Evolutionary conservation across 2,888 invertebrate genomes (phyloP).

Genomic region (Heliconius aoede): DNA sequence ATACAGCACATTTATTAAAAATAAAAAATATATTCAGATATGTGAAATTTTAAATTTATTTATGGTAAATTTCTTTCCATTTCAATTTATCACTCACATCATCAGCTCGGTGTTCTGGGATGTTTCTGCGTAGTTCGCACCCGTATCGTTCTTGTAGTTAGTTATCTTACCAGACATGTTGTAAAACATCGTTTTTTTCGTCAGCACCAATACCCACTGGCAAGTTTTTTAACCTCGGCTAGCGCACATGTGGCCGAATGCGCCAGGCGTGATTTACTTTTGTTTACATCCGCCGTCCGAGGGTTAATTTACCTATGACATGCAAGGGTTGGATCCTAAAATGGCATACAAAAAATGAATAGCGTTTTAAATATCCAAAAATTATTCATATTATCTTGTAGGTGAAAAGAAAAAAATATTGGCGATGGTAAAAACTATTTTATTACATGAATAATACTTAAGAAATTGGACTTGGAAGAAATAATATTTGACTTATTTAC

Average conservation of each 20-base stretch:
- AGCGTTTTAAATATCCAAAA: constrained; percentile 14
- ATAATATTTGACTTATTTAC: not conserved
- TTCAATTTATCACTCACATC: constrained; percentile 44
- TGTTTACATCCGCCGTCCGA: constrained; percentile 76
- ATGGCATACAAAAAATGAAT: constrained; percentile 46
- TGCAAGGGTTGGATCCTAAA: constrained; percentile 55
- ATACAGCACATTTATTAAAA: no score
- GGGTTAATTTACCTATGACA: constrained; percentile 65
- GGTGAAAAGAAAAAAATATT: not conserved
- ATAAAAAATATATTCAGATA: not conserved
- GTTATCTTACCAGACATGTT: constrained; percentile 64
- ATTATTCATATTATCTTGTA: not conserved
- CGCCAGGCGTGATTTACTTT: constrained; percentile 63
- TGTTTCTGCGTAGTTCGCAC: constrained; percentile 50
- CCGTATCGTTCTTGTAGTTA: constrained; percentile 51
- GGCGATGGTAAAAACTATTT: not conserved
- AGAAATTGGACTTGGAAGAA: not conserved
- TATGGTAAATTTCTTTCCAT: constrained; percentile 30
- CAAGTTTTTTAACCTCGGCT: constrained; percentile 66
- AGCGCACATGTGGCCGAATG: constrained; percentile 67
- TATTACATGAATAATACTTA: not conserved
- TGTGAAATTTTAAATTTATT: constrained; percentile 1
- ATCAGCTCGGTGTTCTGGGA: constrained; percentile 42
- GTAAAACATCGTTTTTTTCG: constrained; percentile 61
- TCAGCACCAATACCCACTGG: constrained; percentile 52